Base-by-base conservation (phyloP, 2,888 invertebrate genomes). In the Teleiodes luculella region DNA sequence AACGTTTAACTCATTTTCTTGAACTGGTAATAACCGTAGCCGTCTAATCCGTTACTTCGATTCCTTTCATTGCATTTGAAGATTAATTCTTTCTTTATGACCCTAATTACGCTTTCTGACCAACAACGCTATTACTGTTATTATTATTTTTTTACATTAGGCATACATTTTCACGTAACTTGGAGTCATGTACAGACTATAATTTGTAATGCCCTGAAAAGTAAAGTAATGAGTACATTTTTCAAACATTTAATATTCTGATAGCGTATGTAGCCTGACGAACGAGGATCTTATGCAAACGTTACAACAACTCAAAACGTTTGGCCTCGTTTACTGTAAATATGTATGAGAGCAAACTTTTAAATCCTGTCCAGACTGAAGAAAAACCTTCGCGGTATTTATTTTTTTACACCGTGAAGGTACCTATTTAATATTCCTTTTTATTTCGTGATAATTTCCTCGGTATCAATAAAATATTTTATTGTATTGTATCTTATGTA, bases 281-380 rank as follows among this genome's bases (percentile, higher is more conserved):
- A 28, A 61, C 63, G 66, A 73, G 68, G 64, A 65, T 70, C 70
- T 83, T 84, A 79, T 78, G 83, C 77, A 83, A 83, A 71, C 73
- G 70, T 81, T 79, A 78, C 71, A 68, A 68, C 68, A 62, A 52
- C 53, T 5, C 36, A 31, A 39, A 46, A 16, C 30, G 65, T 58
- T 55, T 62, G 75, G 60, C 75, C 76, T 74, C 70, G 66, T 58
- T 64, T 58, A 24, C 6, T 65, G 66, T 60, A 74, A 70, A 64
- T 70, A 8, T 31, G n/a, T 43, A n/a, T 28, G n/a, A 28, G 24
- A 6, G 6, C 24, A 3, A 24, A 4, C 24, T 24, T 6, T 24
- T 24, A 6, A 24, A 24, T 24, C 24, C 6, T 24, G 6, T 24
- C 24, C 24, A 24, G 24, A 24, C 6, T 6, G 24, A 24, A 24